Evolutionary conservation across 2,113 vertebrate species (phyloP).

Genomic region (Petroica traversi): DNA sequence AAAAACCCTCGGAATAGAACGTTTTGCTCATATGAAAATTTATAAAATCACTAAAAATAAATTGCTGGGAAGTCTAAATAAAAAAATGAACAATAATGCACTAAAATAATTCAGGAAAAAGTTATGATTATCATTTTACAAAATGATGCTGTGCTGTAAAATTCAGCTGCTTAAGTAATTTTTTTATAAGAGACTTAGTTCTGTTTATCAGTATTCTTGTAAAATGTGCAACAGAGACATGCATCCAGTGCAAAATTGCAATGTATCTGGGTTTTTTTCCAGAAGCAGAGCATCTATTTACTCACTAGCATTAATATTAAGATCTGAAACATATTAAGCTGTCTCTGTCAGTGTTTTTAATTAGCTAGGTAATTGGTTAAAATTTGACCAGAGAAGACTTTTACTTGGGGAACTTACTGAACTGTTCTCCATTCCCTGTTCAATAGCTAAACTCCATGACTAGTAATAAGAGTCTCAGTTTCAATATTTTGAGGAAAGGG

Average conservation of each 20-base stretch:
- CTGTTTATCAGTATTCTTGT: not conserved
- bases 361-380: not conserved
- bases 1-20: not conserved
- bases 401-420: not conserved
- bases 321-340: not conserved
- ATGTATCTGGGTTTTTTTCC: rapidly evolving
- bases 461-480: not conserved
- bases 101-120: not conserved
- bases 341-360: not conserved
- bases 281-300: not conserved
- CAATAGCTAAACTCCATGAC: not conserved
- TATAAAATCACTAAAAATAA: not conserved
- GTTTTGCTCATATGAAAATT: not conserved
- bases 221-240: not conserved
- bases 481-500: not conserved
- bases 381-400: not conserved
- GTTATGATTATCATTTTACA: not conserved
- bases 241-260: not conserved
- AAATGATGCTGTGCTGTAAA: not conserved
- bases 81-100: not conserved
- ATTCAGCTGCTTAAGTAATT: not conserved
- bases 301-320: not conserved
- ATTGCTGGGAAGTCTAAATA: not conserved
- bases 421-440: not conserved
- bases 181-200: not conserved